Base-by-base conservation (phyloP, 2,888 invertebrate species). In the Byasa hedistus region DNA sequence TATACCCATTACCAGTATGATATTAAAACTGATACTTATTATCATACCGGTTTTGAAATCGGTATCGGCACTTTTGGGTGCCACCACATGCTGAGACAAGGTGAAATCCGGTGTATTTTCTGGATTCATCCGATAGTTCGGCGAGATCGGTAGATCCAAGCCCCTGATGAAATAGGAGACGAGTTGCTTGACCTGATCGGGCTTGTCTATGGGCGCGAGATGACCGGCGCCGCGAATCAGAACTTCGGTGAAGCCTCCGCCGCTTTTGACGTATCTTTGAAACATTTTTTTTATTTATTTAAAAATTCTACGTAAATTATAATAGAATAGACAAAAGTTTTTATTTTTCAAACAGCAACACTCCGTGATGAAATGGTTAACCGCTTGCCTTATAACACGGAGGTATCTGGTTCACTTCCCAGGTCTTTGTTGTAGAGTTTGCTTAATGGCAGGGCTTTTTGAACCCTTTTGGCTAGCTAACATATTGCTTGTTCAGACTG, bases 141-240 rank as follows among this genome's bases (percentile, higher is more conserved):
- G 63, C 0, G 72, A 71, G n/a, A 55, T 55, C 5, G 77, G 76
- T 58, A 84, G 67, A 52, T 79, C 78, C 0, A 75, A 32, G 1
- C 76, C 79, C 24, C 74, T 69, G 65, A 88, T 84, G 74, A 88
- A 89, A 72, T 71, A 75, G 22, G 77, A 71, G 51, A 87, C 73
- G 0, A 89, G 74, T 27, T 80, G 67, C 3, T 70, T 79, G 0
- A 92, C 87, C 73, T 92, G 79, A 0, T 74, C 85, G 0, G 94
- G 94, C 70, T 94, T 93, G 79, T 94, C 94, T 24, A 90, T 80
- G 0, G 94, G 93, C 0, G 93, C 93, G 75, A 94, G 85, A 75
- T 95, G 94, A 0, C 95, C 95, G 0, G 94, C 93, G 65, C 92
- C 92, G 3, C 92, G 83, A 1, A 94, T 89, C 12, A 94, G 71